These are phyloP conservation scores for Micromys minutus DNA, from an alignment of 2,113 vertebrate species.

Conservation along the genomic window DNA sequence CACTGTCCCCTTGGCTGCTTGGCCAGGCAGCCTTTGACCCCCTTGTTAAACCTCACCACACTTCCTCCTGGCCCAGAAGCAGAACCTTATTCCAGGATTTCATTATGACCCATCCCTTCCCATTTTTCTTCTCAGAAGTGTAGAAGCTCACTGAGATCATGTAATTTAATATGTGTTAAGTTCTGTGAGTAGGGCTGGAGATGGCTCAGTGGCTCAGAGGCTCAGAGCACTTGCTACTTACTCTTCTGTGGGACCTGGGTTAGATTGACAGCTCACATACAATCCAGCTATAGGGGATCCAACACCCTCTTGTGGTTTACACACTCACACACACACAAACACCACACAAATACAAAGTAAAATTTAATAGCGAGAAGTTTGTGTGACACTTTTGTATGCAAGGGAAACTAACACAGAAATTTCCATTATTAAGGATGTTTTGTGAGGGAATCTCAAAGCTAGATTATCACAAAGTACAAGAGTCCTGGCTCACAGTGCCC, in stretches of 20 bases:
- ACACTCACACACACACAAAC: not conserved
- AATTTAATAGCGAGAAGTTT: not conserved
- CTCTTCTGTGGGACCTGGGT: not conserved
- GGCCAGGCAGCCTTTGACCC: not conserved
- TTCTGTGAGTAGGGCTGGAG: not conserved
- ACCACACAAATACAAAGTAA: not conserved
- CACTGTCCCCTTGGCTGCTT: accelerated
- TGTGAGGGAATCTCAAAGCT: not conserved
- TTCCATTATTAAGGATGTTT: not conserved
- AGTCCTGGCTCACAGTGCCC: not conserved
- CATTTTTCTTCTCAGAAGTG: accelerated
- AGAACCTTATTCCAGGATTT: not conserved
- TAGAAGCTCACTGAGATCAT: not conserved
- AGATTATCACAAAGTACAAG: not conserved
- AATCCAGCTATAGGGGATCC: not conserved
- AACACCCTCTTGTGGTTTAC: not conserved
- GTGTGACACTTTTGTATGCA: no score
- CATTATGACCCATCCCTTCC: not conserved
- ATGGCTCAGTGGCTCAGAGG: not conserved
- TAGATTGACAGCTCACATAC: not conserved
- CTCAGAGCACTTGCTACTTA: no score
- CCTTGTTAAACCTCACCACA: not conserved
- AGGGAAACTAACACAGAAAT: not conserved
- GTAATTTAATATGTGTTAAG: not conserved
- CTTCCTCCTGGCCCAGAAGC: not conserved